A percentile compares a stretch with the other conserved stretches of the same genome.
Conservation (phyloP, 2,888 invertebrate species). For the Bimastos eiseni region DNA sequence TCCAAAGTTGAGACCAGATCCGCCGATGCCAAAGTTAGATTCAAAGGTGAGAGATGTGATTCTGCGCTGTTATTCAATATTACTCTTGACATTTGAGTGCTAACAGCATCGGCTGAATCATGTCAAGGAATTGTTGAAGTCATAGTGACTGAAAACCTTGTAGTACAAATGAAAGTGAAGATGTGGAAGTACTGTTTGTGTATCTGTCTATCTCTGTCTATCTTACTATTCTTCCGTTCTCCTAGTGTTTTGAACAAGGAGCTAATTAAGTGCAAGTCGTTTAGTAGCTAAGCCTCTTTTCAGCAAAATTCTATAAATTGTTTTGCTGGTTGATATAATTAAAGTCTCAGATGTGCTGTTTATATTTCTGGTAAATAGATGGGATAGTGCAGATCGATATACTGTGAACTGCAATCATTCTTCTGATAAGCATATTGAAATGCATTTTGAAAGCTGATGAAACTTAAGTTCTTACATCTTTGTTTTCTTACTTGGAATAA, state of each 20-base stretch:
- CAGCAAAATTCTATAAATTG: too few species aligned
- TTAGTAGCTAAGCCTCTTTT: background rate
- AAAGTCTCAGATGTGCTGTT: background rate
- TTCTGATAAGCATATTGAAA: background rate
- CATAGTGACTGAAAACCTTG: background rate
- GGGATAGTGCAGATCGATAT: background rate
- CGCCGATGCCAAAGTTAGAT: slow-evolving; percentile 24
- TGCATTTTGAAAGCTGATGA: background rate
- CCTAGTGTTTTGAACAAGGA: background rate
- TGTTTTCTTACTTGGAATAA: background rate
- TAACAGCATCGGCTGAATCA: background rate
- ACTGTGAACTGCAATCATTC: background rate
- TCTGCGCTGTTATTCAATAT: background rate
- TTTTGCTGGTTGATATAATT: too few species aligned
- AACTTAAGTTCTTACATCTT: background rate
- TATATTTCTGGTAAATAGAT: background rate
- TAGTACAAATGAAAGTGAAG: background rate
- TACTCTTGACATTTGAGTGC: background rate
- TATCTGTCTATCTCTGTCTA: background rate
- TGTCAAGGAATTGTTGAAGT: background rate
- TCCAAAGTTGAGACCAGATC: slow-evolving; percentile 53
- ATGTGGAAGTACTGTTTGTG: background rate
- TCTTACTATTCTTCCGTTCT: background rate
- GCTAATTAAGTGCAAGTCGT: background rate
- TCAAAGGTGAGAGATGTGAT: background rate